Percentiles rank a stretch among this genome's conserved stretches.
These are phyloP conservation scores for Mantis religiosa DNA, from an alignment of 2,888 invertebrate species.

Conservation along the genomic window DNA sequence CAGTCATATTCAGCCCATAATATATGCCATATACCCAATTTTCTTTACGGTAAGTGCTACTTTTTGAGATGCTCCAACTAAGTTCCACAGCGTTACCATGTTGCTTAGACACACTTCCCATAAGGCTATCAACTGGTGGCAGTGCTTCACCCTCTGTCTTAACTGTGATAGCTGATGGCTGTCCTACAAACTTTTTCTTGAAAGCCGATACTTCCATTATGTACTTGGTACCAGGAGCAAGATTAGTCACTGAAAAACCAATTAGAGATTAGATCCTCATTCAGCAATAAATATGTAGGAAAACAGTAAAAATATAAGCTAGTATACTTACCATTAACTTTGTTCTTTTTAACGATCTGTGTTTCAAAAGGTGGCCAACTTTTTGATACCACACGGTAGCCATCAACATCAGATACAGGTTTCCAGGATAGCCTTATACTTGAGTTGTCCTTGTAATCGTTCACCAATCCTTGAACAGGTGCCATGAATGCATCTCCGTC, in stretches of 20 bases:
- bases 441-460: constrained; percentile 49
- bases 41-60: constrained; percentile 26
- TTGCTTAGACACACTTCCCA: background rate
- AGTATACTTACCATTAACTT: constrained; percentile 31
- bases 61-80: background rate
- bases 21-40: constrained; percentile 67
- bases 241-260: constrained; percentile 47
- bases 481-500: constrained; percentile 63
- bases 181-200: constrained; percentile 55
- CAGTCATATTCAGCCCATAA: constrained; percentile 58
- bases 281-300: background rate
- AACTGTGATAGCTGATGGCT: constrained; percentile 18
- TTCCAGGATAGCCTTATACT: constrained; percentile 61
- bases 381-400: constrained; percentile 54
- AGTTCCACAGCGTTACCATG: constrained; percentile 18
- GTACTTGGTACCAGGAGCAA: constrained; percentile 54
- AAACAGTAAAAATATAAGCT: background rate
- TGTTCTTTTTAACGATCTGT: constrained; percentile 42
- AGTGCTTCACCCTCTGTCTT: constrained; percentile 24
- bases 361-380: constrained; percentile 48
- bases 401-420: constrained; percentile 53
- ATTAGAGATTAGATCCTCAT: background rate
- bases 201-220: constrained; percentile 60
- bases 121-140: constrained; percentile 7
- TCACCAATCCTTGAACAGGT: constrained; percentile 53